phyloP scores from a whole-genome alignment of 2,888 invertebrate genomes.

The Eretmocerus hayati region DNA sequence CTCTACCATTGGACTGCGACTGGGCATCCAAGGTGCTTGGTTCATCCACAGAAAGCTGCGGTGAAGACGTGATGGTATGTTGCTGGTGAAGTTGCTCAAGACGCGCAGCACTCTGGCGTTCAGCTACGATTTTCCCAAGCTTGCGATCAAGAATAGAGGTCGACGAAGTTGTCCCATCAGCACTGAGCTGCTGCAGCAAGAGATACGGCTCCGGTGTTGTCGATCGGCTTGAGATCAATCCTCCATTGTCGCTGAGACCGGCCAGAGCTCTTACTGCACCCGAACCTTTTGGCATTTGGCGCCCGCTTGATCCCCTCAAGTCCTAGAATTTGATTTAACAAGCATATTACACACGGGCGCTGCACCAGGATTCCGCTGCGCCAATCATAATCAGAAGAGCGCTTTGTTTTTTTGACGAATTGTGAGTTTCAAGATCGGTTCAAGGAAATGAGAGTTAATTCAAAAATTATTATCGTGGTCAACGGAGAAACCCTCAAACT shows the following conservation, averaged over 20 bases:
- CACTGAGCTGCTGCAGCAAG: not conserved
- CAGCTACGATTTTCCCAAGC: conserved; percentile 33
- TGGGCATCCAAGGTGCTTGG: conserved; percentile 25
- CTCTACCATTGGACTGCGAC: conserved; percentile 36
- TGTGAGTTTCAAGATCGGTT: no score
- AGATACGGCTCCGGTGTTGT: conserved; percentile 56
- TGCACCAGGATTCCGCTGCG: no score
- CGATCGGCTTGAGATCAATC: conserved; percentile 47
- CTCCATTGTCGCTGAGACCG: conserved; percentile 43
- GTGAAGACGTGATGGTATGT: conserved; percentile 4
- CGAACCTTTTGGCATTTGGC: conserved; percentile 54
- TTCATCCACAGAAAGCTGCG: conserved; percentile 22
- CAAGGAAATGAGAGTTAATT: conserved; percentile 6
- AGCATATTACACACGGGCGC: no score
- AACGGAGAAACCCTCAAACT: no score
- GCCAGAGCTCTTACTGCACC: conserved; percentile 62
- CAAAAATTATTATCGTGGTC: not conserved
- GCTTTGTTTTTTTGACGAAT: no score
- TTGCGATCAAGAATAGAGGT: conserved; percentile 28
- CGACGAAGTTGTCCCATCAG: not conserved
- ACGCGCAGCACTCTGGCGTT: conserved; percentile 27
- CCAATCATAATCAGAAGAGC: no score
- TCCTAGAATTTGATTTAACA: no score
- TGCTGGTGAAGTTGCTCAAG: conserved; percentile 10
- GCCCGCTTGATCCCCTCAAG: conserved; percentile 38